These are phyloP conservation scores for Danio aesculapii DNA, from an alignment of 2,797 vertebrate genomes.

Conservation along the genomic window DNA sequence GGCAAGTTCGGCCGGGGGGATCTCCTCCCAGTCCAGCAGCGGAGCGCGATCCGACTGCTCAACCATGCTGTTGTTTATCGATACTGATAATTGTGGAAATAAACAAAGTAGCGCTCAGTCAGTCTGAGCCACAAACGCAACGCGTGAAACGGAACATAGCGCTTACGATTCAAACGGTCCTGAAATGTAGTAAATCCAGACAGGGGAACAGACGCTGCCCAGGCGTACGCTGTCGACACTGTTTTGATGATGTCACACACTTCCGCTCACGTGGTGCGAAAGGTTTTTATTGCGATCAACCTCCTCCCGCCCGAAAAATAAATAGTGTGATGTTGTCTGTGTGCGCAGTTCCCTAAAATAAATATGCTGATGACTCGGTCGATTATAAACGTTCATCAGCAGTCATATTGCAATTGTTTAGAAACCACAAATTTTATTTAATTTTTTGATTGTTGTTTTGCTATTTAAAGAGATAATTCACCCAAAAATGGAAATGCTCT, in stretches of 20 bases:
- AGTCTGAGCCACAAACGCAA: not conserved
- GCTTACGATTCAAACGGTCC: not conserved
- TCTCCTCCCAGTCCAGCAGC: slow-evolving; percentile 94
- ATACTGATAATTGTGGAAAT: slow-evolving; percentile 37
- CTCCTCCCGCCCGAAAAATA: slow-evolving; percentile 55
- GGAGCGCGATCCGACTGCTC: slow-evolving; percentile 93
- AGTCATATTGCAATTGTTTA: too few relatives aligned
- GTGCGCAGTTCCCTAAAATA: slow-evolving; percentile 12
- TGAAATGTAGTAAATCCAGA: slow-evolving; percentile 1
- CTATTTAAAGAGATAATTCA: not conserved
- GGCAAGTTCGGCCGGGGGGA: slow-evolving; percentile 79
- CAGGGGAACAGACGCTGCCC: slow-evolving; percentile 33
- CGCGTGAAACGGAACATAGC: not conserved
- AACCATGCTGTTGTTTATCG: slow-evolving; percentile 76
- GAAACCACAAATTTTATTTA: not conserved
- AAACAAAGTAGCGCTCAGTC: slow-evolving; percentile 32
- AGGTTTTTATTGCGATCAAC: not conserved
- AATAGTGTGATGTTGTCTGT: slow-evolving; percentile 11
- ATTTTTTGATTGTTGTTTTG: not conserved
- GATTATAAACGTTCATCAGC: not conserved
- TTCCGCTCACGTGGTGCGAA: slow-evolving; percentile 80
- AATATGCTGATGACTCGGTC: not conserved
- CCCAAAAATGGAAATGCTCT: too few relatives aligned
- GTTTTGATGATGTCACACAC: slow-evolving; percentile 80
- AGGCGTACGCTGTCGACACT: slow-evolving; percentile 73